A percentile compares a stretch with the other conserved stretches of the same genome.
Conservation (phyloP, 30 jellyfish, hydroid and myxozoan genomes). For the Chironex yamaguchii region DNA sequence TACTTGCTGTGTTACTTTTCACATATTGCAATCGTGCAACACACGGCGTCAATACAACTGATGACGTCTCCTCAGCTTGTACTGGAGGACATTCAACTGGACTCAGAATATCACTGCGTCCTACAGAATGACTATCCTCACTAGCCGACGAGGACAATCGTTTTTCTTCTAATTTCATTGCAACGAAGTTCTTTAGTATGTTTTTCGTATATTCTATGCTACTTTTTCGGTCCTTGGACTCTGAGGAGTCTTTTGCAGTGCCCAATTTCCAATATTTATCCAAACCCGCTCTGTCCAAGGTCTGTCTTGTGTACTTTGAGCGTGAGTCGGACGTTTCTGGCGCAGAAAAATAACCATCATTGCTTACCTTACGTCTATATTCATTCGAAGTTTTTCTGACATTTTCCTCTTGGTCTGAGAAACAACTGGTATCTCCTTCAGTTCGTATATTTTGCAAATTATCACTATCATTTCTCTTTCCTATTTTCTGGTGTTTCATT, state of each 20-base stretch:
- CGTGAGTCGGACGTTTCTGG: constrained; percentile 63
- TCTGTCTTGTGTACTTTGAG: background rate
- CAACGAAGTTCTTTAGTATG: constrained; percentile 57
- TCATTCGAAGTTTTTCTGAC: background rate
- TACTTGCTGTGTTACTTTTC: constrained; percentile 70
- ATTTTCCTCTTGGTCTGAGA: constrained; percentile 45
- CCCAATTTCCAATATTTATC: background rate
- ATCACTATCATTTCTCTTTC: constrained; percentile 24
- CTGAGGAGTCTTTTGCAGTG: background rate
- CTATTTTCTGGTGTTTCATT: constrained; percentile 4
- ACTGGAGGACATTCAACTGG: background rate
- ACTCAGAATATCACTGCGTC: background rate
- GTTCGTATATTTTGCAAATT: background rate
- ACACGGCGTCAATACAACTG: constrained; percentile 45
- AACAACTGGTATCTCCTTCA: constrained; percentile 80
- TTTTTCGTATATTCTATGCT: constrained; percentile 46
- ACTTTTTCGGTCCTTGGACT: background rate
- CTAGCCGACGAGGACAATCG: constrained; percentile 46
- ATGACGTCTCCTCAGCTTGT: background rate
- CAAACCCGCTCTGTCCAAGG: background rate
- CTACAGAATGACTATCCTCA: background rate
- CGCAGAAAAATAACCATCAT: constrained; percentile 94
- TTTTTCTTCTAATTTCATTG: constrained; percentile 59
- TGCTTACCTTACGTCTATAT: constrained; percentile 9
- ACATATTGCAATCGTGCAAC: constrained; percentile 64